These are phyloP conservation scores for Drosophila testacea DNA, from an alignment of 2,888 invertebrate genomes.

Conservation along the genomic window DNA sequence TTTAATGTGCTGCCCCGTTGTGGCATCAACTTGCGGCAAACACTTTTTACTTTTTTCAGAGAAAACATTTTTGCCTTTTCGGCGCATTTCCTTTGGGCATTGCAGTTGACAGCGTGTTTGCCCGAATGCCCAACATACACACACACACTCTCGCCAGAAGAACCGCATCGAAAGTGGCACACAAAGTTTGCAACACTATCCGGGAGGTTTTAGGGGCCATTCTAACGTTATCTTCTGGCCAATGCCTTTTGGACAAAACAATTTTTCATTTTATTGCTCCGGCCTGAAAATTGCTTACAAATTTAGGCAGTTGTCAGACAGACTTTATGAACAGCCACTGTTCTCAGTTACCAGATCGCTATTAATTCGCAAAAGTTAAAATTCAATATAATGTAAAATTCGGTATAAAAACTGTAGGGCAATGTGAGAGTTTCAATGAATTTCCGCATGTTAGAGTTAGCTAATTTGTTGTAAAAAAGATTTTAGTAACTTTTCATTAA, in stretches of 20 bases:
- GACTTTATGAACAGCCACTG: neutral
- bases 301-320: conserved; percentile 51
- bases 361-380: neutral
- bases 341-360: conserved; percentile 2
- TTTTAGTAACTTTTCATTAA: neutral
- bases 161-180: conserved; percentile 77
- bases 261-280: conserved; percentile 76
- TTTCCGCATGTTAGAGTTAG: neutral
- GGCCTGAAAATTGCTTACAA: conserved; percentile 76
- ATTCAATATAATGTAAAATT: neutral
- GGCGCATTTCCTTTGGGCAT: conserved; percentile 79
- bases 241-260: conserved; percentile 75
- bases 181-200: conserved; percentile 79
- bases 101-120: conserved; percentile 77
- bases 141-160: conserved; percentile 15
- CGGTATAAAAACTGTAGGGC: neutral
- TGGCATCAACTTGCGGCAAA: conserved; percentile 74
- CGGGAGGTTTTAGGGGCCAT: conserved; percentile 7
- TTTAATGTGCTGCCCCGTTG: conserved; percentile 73
- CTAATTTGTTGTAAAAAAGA: neutral
- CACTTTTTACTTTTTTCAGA: conserved; percentile 65
- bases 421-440: neutral
- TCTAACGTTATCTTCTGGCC: conserved; percentile 65
- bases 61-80: conserved; percentile 67
- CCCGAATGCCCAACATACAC: conserved; percentile 34